phyloP scores from a whole-genome alignment of 1,140 invertebrate species.

The Sminthurinus signatus region DNA sequence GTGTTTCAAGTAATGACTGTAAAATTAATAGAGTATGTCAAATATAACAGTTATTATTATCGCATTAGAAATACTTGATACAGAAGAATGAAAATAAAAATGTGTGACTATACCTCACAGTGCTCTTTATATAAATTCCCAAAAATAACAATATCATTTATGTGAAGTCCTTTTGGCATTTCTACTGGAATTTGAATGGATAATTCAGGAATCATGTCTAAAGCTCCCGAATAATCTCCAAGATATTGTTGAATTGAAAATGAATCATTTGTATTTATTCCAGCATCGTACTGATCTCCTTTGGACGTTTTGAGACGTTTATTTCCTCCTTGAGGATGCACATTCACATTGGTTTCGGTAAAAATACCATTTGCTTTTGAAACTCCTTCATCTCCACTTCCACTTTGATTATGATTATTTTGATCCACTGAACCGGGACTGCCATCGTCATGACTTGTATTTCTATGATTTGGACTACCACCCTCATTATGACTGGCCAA shows the following conservation, averaged over 20 bases:
- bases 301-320: conserved; percentile 24
- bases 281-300: conserved; percentile 8
- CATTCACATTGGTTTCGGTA: too few species aligned
- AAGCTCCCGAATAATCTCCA: conserved; percentile 71
- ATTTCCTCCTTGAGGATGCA: conserved; percentile 43
- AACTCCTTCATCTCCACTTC: not conserved
- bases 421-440: too few species aligned
- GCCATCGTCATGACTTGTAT: too few species aligned
- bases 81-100: too few species aligned
- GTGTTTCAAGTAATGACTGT: conserved; percentile 78
- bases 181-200: conserved; percentile 61
- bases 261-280: conserved; percentile 7
- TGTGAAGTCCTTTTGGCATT: conserved; percentile 53
- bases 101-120: conserved; percentile 62
- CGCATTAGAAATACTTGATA: too few species aligned
- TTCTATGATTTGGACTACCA: conserved; percentile 27
- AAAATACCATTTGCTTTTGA: conserved; percentile 39
- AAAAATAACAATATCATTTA: conserved; percentile 64
- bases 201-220: conserved; percentile 76
- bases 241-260: conserved; percentile 56
- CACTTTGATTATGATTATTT: conserved; percentile 1
- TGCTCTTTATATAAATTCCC: conserved; percentile 81
- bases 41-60: too few species aligned
- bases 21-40: too few species aligned
- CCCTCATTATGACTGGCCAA: conserved; percentile 45